These are phyloP conservation scores for Campylomormyrus numenius DNA, from an alignment of 2,113 vertebrate species.

Conservation along the genomic window DNA sequence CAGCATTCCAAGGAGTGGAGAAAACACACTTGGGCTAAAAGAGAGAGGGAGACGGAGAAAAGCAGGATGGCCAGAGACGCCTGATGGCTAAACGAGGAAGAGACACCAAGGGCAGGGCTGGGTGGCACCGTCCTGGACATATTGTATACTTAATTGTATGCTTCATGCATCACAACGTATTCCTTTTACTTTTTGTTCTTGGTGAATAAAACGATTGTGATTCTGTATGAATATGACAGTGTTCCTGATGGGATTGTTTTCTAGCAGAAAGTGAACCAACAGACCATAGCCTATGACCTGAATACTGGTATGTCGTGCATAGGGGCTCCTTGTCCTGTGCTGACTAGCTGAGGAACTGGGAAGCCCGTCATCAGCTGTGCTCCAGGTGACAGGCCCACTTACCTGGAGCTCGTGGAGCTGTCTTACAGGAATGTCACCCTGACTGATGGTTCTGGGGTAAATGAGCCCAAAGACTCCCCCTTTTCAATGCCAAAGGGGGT, in stretches of 20 bases:
- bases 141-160: neutral
- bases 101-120: too few species aligned
- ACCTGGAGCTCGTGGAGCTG: constrained; percentile 57
- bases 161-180: neutral
- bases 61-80: too few species aligned
- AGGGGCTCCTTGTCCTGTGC: constrained; percentile 35
- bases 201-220: neutral
- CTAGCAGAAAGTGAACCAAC: neutral
- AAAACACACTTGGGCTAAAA: too few species aligned
- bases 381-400: constrained; percentile 44
- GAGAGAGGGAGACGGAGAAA: too few species aligned
- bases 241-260: neutral
- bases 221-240: neutral
- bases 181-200: neutral
- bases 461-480: neutral
- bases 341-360: constrained; percentile 39
- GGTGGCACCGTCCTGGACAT: too few species aligned
- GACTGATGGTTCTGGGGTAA: constrained; percentile 43
- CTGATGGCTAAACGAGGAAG: too few species aligned
- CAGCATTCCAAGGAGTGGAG: too few species aligned
- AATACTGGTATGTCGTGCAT: constrained; percentile 27
- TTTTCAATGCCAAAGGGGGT: neutral
- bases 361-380: constrained; percentile 37
- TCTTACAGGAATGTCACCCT: constrained; percentile 64
- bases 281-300: constrained; percentile 37